A percentile compares a stretch with the other conserved stretches of the same genome.
Conservation (phyloP, 2,888 invertebrate genomes). For the Brenthis hecate region DNA sequence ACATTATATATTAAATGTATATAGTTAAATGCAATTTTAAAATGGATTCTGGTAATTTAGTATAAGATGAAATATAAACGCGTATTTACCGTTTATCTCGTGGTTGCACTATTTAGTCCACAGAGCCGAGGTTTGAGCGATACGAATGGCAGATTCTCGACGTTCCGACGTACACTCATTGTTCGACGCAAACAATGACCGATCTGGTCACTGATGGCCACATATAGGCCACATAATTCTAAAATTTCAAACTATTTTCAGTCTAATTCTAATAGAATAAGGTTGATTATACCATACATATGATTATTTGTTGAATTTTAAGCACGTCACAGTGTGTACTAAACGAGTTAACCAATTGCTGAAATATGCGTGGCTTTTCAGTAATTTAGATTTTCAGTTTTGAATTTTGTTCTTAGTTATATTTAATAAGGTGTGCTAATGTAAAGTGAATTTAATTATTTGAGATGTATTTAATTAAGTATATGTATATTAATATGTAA, state of each 20-base stretch:
- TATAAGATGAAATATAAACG: background rate
- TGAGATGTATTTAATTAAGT: no score
- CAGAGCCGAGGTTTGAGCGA: conserved; percentile 44
- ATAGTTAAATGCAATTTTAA: background rate
- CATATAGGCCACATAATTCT: conserved; percentile 23
- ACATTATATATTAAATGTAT: no score
- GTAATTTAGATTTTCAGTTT: conserved; percentile 31
- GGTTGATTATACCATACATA: conserved; percentile 10
- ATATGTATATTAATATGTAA: no score
- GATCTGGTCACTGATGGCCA: conserved; percentile 40
- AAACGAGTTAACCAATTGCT: conserved; percentile 32
- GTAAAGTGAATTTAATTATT: no score
- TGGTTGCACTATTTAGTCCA: conserved; percentile 27
- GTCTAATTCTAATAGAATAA: conserved; percentile 9
- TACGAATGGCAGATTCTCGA: conserved; percentile 64
- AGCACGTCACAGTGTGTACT: conserved; percentile 31
- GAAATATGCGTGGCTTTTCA: conserved; percentile 34
- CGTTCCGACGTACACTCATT: conserved; percentile 56
- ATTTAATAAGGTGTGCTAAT: no score
- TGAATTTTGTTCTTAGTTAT: background rate
- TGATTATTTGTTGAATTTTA: conserved; percentile 24
- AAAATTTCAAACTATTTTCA: conserved; percentile 6
- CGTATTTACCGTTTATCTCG: conserved; percentile 1
- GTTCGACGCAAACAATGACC: conserved; percentile 62
- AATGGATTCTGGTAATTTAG: background rate